These are phyloP conservation scores for Nezara viridula DNA, from an alignment of 2,888 invertebrate species.

Conservation along the genomic window DNA sequence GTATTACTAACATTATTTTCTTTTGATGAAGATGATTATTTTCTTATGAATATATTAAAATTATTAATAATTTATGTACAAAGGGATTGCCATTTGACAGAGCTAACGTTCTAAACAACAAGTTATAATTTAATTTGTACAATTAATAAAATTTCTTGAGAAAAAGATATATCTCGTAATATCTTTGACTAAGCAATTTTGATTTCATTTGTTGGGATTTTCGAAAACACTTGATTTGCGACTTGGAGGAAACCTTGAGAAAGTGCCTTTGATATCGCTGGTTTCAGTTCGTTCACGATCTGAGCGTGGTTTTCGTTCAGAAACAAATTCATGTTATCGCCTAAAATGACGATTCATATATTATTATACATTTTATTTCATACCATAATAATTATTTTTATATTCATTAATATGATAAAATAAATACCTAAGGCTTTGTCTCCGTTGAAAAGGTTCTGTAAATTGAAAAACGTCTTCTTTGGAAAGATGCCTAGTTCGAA, in stretches of 20 bases:
- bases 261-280: neutral
- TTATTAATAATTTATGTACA: no score
- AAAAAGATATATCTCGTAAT: neutral
- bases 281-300: slow-evolving; percentile 37
- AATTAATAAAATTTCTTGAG: neutral
- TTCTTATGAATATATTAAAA: no score
- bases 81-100: no score
- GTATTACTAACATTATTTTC: no score
- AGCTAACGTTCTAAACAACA: neutral
- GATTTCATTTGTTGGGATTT: slow-evolving; percentile 13
- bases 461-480: slow-evolving; percentile 54
- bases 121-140: neutral
- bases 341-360: neutral
- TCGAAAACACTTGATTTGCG: slow-evolving; percentile 4
- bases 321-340: slow-evolving; percentile 51
- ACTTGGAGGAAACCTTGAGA: neutral
- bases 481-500: slow-evolving; percentile 59
- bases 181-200: neutral
- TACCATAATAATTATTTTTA: neutral
- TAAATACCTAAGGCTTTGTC: slow-evolving; percentile 61
- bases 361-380: no score
- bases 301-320: slow-evolving; percentile 36
- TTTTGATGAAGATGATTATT: no score
- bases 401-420: neutral
- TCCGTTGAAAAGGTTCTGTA: slow-evolving; percentile 61